Conservation (phyloP, 2,113 vertebrate species). For the Amphilophus citrinellus region DNA sequence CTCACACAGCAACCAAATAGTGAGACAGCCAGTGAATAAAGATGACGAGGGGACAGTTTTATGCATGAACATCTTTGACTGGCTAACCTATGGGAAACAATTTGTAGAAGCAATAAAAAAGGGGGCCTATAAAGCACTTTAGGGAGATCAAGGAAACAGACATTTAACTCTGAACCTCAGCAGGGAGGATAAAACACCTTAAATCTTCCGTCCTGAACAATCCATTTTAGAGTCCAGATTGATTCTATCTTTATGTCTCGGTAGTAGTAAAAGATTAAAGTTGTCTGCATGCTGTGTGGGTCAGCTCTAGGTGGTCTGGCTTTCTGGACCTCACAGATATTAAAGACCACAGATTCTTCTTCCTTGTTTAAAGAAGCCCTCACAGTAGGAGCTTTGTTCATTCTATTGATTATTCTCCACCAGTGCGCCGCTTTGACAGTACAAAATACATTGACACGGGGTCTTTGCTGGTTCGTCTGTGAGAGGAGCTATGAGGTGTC, state of each 20-base stretch:
- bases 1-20: slow-evolving; percentile 42
- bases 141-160: slow-evolving; percentile 62
- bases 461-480: slow-evolving; percentile 9
- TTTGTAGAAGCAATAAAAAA: slow-evolving; percentile 69
- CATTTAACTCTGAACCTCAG: slow-evolving; percentile 52
- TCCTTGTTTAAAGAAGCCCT: slow-evolving; percentile 9
- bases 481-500: slow-evolving; percentile 5
- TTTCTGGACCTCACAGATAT: slow-evolving; percentile 52
- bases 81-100: slow-evolving; percentile 67
- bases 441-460: neutral
- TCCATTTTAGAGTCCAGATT: slow-evolving; percentile 58
- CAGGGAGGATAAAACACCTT: slow-evolving; percentile 59
- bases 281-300: slow-evolving; percentile 37
- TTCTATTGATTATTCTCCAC: slow-evolving; percentile 33
- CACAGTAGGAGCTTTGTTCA: slow-evolving; percentile 23
- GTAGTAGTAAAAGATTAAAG: slow-evolving; percentile 75
- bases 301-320: slow-evolving; percentile 63
- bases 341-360: slow-evolving; percentile 17
- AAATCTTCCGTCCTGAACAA: slow-evolving; percentile 64
- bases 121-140: slow-evolving; percentile 61
- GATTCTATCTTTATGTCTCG: slow-evolving; percentile 73
- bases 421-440: neutral
- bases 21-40: slow-evolving; percentile 56
- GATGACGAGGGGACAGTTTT: slow-evolving; percentile 54
- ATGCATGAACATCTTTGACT: slow-evolving; percentile 56